Conservation (phyloP, 2,113 vertebrate species). For the Tyto alba region DNA sequence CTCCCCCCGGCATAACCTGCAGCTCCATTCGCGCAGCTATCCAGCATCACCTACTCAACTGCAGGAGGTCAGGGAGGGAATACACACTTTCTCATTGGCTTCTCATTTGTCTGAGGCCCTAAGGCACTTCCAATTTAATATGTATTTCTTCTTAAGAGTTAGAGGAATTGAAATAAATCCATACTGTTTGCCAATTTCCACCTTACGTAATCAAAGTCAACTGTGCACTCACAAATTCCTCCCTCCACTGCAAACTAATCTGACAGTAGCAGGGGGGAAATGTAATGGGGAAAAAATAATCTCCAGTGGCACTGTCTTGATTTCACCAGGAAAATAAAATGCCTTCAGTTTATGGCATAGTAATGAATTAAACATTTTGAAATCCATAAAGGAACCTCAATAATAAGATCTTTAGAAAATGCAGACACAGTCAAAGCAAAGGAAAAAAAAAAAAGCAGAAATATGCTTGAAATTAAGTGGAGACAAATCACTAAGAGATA, state of each 20-base stretch:
- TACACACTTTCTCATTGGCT: neutral
- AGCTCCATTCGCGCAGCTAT: neutral
- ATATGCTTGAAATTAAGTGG: neutral
- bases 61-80: neutral
- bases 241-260: constrained; percentile 5
- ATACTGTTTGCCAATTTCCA: neutral
- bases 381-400: constrained; percentile 19
- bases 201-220: constrained; percentile 42
- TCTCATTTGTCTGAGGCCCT: neutral
- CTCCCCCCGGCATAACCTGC: neutral
- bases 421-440: neutral
- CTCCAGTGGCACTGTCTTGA: constrained; percentile 8
- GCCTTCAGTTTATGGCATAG: neutral
- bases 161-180: constrained; percentile 46
- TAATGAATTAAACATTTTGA: constrained; percentile 31
- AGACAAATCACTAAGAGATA: neutral
- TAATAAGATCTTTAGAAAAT: constrained; percentile 11
- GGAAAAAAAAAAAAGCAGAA: neutral
- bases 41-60: neutral
- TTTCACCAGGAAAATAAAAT: constrained; percentile 10
- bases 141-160: constrained; percentile 19
- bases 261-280: neutral
- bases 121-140: neutral
- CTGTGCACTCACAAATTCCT: constrained; percentile 46
- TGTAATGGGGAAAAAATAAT: neutral